Conservation (phyloP, 2,888 invertebrate genomes). For the Polyommatus iphigenia region DNA sequence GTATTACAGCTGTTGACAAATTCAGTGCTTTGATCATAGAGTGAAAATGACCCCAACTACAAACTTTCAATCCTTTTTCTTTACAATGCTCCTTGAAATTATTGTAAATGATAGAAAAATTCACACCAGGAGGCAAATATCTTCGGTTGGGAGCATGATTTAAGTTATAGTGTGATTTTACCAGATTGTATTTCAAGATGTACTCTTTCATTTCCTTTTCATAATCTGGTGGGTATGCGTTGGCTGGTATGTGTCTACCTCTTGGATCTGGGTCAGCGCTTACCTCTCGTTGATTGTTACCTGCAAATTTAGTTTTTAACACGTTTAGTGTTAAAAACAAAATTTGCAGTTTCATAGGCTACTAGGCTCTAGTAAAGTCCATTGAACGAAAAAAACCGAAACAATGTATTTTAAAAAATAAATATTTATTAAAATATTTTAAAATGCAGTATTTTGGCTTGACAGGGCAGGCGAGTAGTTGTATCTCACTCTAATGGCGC, state of each 20-base stretch:
- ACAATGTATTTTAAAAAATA: too few species aligned
- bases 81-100: not conserved
- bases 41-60: not conserved
- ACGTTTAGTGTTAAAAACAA: too few species aligned
- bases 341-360: too few species aligned
- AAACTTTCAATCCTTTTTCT: not conserved
- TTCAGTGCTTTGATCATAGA: not conserved
- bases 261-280: not conserved
- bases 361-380: too few species aligned
- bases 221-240: not conserved
- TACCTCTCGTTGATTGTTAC: not conserved
- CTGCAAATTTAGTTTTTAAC: too few species aligned
- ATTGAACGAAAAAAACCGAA: too few species aligned
- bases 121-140: not conserved
- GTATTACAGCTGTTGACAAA: not conserved
- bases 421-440: too few species aligned
- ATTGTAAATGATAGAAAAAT: not conserved
- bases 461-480: too few species aligned
- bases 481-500: too few species aligned
- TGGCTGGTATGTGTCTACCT: not conserved
- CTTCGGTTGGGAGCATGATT: not conserved
- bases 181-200: not conserved
- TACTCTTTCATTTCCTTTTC: not conserved
- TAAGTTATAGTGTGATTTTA: not conserved
- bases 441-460: too few species aligned